Conservation (phyloP, 2,888 invertebrate species). For the Campoletis raptor region DNA sequence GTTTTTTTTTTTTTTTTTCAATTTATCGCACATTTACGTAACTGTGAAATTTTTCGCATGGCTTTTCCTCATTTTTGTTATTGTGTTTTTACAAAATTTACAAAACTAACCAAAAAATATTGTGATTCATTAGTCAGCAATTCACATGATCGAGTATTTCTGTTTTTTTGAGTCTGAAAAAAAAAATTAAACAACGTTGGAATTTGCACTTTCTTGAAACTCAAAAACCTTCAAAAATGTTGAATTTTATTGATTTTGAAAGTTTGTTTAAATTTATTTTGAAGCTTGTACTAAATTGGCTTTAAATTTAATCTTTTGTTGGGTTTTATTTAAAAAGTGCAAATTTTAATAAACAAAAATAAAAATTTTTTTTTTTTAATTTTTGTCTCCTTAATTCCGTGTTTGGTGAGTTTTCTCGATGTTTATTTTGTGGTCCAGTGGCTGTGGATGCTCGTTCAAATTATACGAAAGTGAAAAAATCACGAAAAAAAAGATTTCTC, state of each 20-base stretch:
- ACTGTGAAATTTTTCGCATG: not conserved
- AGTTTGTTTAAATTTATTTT: too few relatives aligned
- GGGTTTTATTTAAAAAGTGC: not conserved
- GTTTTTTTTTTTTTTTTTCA: not conserved
- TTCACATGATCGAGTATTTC: not conserved
- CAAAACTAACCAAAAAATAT: not conserved
- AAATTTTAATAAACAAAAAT: not conserved
- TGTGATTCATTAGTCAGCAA: not conserved
- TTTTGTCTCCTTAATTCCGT: not conserved
- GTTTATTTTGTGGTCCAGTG: not conserved
- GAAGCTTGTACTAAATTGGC: too few relatives aligned
- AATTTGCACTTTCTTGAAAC: not conserved
- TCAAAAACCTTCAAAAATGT: too few relatives aligned
- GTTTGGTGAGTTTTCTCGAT: not conserved
- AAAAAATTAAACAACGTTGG: too few relatives aligned
- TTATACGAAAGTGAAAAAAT: not conserved
- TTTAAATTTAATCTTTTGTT: not conserved
- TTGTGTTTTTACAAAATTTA: not conserved
- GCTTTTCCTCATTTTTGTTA: not conserved
- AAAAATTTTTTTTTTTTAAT: not conserved
- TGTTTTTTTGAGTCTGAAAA: too few relatives aligned
- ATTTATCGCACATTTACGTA: not conserved
- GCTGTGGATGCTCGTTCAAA: constrained; percentile 11
- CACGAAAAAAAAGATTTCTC: not conserved
- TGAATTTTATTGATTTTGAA: too few relatives aligned